Evolutionary conservation across 2,797 vertebrate species (phyloP).

Genomic region (Oophaga sylvatica): DNA sequence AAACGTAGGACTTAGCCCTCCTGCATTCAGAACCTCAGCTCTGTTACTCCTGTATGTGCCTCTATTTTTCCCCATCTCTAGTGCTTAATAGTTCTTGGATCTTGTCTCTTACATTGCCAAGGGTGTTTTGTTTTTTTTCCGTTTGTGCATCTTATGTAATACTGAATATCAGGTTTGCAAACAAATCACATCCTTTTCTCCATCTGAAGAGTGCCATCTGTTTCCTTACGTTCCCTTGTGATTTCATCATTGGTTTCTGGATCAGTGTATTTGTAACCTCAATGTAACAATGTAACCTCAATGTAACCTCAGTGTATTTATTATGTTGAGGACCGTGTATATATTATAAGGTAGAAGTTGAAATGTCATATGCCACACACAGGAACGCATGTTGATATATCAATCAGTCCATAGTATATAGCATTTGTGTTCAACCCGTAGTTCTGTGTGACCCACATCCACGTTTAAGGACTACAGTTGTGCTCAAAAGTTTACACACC

Average conservation of each 20-base stretch:
- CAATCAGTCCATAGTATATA: background rate
- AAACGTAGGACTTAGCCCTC: no score
- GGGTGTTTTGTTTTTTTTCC: background rate
- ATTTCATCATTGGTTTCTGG: background rate
- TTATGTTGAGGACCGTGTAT: background rate
- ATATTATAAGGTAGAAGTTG: background rate
- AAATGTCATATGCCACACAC: background rate
- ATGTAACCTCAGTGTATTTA: background rate
- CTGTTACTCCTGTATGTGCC: background rate
- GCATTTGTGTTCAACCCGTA: no score
- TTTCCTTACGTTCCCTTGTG: background rate
- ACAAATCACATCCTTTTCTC: background rate
- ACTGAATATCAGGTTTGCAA: constrained; percentile 1
- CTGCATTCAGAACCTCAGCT: background rate
- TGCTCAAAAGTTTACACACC: no score
- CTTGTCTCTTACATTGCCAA: background rate
- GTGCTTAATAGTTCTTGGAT: background rate
- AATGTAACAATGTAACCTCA: no score
- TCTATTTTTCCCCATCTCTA: background rate
- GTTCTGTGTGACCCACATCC: no score
- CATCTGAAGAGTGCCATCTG: background rate
- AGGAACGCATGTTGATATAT: no score
- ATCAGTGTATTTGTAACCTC: no score
- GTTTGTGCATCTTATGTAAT: background rate
- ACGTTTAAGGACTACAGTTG: no score